Conservation (phyloP, 2,888 invertebrate genomes). For the Julus scanicus region DNA sequence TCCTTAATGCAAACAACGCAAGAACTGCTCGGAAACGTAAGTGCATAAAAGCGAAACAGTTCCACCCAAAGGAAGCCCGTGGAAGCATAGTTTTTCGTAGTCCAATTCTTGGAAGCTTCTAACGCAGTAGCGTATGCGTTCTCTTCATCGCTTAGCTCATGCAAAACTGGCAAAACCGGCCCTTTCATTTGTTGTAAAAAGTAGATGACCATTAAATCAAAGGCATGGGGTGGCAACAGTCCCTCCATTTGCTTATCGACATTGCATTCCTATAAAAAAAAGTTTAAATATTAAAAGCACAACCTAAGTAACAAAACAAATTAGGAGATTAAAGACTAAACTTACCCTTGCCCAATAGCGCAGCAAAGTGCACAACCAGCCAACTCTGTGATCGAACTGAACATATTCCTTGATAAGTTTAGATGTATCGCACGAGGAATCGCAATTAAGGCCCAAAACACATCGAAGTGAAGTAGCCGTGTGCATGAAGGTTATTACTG, state of each 20-base stretch:
- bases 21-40: conserved; percentile 62
- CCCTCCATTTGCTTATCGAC: conserved; percentile 68
- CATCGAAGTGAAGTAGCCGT: conserved; percentile 62
- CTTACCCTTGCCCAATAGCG: conserved; percentile 68
- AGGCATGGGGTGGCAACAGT: conserved; percentile 68
- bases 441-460: conserved; percentile 65
- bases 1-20: conserved; percentile 62
- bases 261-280: conserved; percentile 65
- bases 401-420: conserved; percentile 63
- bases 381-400: conserved; percentile 63
- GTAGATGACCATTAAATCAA: conserved; percentile 69
- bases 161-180: conserved; percentile 68
- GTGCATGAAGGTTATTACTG: conserved; percentile 64
- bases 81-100: conserved; percentile 61
- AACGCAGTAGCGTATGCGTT: conserved; percentile 59
- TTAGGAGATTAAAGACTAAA: not conserved
- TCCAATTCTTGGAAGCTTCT: conserved; percentile 41
- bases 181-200: conserved; percentile 67
- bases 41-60: conserved; percentile 65
- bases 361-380: conserved; percentile 63
- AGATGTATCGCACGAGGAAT: conserved; percentile 62
- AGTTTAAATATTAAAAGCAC: conserved; percentile 47
- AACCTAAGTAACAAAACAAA: not conserved
- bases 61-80: conserved; percentile 66
- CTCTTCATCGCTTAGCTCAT: conserved; percentile 63